A percentile compares a stretch with the other conserved stretches of the same genome.
Evolutionary conservation across 1,140 invertebrate genomes (phyloP).

Genomic region (Dermatophagoides farinae): DNA sequence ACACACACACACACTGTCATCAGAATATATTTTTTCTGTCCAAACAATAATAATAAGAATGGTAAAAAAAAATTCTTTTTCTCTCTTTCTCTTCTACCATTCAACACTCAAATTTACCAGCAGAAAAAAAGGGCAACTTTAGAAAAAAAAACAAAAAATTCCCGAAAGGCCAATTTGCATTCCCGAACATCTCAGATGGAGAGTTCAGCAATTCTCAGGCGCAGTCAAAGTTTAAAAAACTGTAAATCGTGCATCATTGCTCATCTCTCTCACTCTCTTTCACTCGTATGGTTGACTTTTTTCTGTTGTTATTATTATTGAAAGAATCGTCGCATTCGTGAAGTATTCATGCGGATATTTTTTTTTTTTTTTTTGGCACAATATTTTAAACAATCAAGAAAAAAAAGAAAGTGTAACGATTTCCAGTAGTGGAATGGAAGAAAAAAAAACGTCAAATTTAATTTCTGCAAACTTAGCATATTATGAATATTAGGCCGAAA

Average conservation of each 20-base stretch:
- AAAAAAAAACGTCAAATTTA: constrained; percentile 1
- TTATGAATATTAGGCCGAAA: no score
- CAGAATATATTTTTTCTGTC: no score
- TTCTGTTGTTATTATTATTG: no score
- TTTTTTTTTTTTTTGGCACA: no score
- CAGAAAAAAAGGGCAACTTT: no score
- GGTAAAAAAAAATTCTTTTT: no score
- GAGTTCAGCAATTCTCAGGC: not conserved
- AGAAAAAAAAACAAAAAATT: not conserved
- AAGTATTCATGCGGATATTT: constrained; percentile 6
- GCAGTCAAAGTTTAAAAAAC: not conserved
- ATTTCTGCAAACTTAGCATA: not conserved
- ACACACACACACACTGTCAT: no score
- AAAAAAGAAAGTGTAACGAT: no score
- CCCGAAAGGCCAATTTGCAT: constrained; percentile 10
- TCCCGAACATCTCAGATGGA: not conserved
- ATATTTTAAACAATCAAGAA: not conserved
- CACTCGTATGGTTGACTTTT: no score
- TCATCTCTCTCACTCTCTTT: not conserved
- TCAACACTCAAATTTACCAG: not conserved
- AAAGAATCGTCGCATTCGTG: not conserved
- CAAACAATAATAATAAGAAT: not conserved
- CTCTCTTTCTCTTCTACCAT: not conserved
- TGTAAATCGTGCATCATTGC: constrained; percentile 1
- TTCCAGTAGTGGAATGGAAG: no score